Base-by-base conservation (phyloP, 2,888 invertebrate species). In the Odontocerum albicorne region DNA sequence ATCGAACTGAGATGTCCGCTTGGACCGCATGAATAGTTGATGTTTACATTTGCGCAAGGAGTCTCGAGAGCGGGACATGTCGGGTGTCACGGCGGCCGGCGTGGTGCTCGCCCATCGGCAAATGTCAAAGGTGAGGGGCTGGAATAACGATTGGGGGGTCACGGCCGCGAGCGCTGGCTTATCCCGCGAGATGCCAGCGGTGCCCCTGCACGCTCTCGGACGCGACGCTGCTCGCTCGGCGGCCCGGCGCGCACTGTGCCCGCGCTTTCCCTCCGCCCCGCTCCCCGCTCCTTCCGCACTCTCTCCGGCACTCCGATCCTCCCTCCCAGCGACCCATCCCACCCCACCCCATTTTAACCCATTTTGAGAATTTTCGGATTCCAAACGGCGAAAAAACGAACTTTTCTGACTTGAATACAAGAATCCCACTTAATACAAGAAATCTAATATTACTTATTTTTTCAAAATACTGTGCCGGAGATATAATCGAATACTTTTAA, bases 171-270 rank as follows among this genome's bases (percentile, higher is more conserved):
- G 40, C 17, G 19, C n/a, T n/a, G n/a, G 49, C 13, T 42, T 35
- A 20, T 54, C 38, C 27, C 53, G 46, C 42, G 45, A 15, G 42
- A 10, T 32, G 42, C 51, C 33, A 19, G 36, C 42, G 47, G 17
- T 22, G 36, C 22, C 20, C 38, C 43, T 31, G 42, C 39, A 38
- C 13, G 38, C 15, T 17, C n/a, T 16, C 42, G 6, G 32, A 27
- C 20, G 15, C 16, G 27, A 13, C 16, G 49, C 55, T 20, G 50
- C 19, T 19, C 33, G 40, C 38, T 45, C 46, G 54, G 58, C 54
- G 58, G 49, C 54, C 40, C 46, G 50, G 42, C 54, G 58, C 58
- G 54, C 50, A 58, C 58, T 58, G 58, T 16, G 27, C 52, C 39
- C 38, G 45, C 39, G 52, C 32, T 32, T 8, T 15, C 20, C 12